These are phyloP conservation scores for Sympetrum striolatum DNA, from an alignment of 2,888 invertebrate genomes.

Conservation along the genomic window DNA sequence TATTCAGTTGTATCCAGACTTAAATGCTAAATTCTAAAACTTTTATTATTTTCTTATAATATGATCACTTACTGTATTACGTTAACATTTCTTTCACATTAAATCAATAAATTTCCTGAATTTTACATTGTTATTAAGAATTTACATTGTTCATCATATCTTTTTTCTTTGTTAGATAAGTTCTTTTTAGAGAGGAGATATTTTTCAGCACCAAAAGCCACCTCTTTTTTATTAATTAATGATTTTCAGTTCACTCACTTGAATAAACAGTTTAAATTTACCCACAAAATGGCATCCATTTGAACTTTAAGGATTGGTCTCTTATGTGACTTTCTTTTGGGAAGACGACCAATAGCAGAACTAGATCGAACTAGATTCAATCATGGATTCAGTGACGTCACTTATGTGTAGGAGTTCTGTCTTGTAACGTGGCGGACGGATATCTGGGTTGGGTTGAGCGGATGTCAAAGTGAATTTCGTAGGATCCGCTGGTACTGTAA, in stretches of 20 bases:
- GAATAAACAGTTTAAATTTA: background rate
- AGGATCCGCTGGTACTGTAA: background rate
- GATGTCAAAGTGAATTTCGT: conserved; percentile 5
- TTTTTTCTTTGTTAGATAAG: too few relatives aligned
- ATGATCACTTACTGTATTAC: too few relatives aligned
- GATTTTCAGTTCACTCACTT: background rate
- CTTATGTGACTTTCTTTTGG: background rate
- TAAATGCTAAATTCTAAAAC: too few relatives aligned
- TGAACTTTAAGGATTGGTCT: background rate
- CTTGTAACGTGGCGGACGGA: conserved; percentile 34
- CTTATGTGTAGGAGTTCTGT: conserved; percentile 29
- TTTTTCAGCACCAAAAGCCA: too few relatives aligned
- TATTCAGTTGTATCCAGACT: too few relatives aligned
- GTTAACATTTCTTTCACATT: too few relatives aligned
- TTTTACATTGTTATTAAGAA: too few relatives aligned
- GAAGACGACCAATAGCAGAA: conserved; percentile 23
- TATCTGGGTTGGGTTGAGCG: conserved; percentile 16
- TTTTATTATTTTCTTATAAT: too few relatives aligned
- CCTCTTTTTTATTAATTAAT: background rate
- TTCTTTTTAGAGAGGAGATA: too few relatives aligned
- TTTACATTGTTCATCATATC: too few relatives aligned
- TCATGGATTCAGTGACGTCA: conserved; percentile 40
- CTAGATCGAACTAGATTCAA: conserved; percentile 41
- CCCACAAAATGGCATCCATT: background rate
- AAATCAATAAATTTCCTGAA: too few relatives aligned